Evolutionary conservation across 2,797 vertebrate species (phyloP), one percentile per base, ranked within the genome.

Genomic region (Meriones psammophilus): DNA sequence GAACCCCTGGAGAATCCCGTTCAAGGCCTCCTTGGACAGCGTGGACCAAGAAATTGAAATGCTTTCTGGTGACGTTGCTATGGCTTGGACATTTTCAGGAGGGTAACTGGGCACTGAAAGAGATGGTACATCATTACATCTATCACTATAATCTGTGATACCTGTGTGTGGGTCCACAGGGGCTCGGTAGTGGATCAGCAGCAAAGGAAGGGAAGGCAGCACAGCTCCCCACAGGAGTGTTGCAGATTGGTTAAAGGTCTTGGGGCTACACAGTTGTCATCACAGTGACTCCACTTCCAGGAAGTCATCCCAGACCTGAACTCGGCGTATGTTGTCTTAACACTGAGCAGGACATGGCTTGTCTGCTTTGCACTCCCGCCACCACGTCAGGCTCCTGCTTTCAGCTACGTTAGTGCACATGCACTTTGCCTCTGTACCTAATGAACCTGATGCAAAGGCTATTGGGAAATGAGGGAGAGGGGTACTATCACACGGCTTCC

Each of bases 1-100:
- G 98, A 99, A 99, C 46, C 99, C 99, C 98, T 99, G 99, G 89
- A 99, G 99, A 98, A 99, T 99, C 64, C 99, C 99, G 1, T 99
- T 99, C 93, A 99, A 98, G 33, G 99, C 99, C 95, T 99, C 99
- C 98, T 99, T 99, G 33, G 99, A 99, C 76, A 99, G 98, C 0
- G 99, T 99, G 94, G 99, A 99, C 99, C 99, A 99, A 92, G 99
- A 99, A 85, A 99, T 99, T 0, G 99, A 99, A 97, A 99, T 99
- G 94, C 99, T 99, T 98, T 99, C 99, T 9, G 99, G 99, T 62
- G 99, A 99, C 30, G 99, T 99, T 77, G 99, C 99, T 95, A 99
- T 99, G 81, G 99, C 99, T 98, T 99, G 99, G 87, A 99, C 99
- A 0, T 99, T 99, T 98, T 99, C 99, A 66, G 99, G 99, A 92